A percentile compares a stretch with the other conserved stretches of the same genome.
Conservation (phyloP, 1,140 invertebrate species). For the Vanessa atalanta region DNA sequence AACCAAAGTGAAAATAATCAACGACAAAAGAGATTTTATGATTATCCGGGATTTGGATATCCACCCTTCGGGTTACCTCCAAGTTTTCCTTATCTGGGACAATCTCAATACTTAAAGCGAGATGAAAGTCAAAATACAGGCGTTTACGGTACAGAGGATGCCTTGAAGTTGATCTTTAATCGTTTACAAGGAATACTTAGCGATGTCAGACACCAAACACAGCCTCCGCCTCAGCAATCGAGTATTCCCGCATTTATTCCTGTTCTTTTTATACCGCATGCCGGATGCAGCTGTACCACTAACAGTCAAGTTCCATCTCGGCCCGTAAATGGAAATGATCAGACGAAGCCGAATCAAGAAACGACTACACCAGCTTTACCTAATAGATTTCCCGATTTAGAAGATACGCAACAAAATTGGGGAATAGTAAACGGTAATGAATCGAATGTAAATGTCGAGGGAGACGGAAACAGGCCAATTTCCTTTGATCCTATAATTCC, state of each 20-base stretch:
- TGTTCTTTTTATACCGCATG: conserved; percentile 51
- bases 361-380: conserved; percentile 35
- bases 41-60: conserved; percentile 37
- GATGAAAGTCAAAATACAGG: conserved; percentile 46
- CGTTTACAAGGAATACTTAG: conserved; percentile 52
- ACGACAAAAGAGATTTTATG: conserved; percentile 63
- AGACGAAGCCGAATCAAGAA: conserved; percentile 14
- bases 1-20: conserved; percentile 34
- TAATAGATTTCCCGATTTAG: conserved; percentile 42
- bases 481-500: conserved; percentile 56
- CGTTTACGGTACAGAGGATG: conserved; percentile 47
- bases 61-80: conserved; percentile 38
- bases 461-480: conserved; percentile 56
- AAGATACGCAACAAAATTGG: conserved; percentile 50
- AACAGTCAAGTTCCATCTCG: conserved; percentile 13
- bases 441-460: conserved; percentile 39
- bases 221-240: conserved; percentile 36
- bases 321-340: conserved; percentile 9
- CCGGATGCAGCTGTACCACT: conserved; percentile 44
- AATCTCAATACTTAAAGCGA: conserved; percentile 42
- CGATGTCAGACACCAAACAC: conserved; percentile 42
- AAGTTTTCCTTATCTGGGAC: conserved; percentile 30
- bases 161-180: conserved; percentile 51
- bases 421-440: conserved; percentile 22
- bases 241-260: conserved; percentile 49